Evolutionary conservation across 2,797 vertebrate genomes (phyloP).

Genomic region (Petrocephalus sullivani): DNA sequence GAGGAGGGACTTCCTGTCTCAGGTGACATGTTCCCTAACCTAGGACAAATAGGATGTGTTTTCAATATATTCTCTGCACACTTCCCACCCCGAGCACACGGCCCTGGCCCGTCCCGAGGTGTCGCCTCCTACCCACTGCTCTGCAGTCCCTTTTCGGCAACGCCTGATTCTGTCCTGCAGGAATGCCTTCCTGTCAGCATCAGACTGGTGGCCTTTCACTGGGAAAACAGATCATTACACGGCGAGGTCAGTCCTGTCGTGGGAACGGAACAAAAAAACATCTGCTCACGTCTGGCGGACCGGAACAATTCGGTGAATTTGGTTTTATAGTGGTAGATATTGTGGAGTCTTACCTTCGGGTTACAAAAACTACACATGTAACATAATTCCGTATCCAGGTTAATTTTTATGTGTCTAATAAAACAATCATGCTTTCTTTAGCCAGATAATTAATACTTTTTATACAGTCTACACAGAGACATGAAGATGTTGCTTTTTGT

Average conservation of each 20-base stretch:
- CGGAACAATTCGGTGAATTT: neutral
- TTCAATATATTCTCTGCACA: neutral
- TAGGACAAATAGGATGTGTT: neutral
- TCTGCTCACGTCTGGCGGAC: neutral
- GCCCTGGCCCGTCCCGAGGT: neutral
- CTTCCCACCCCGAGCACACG: neutral
- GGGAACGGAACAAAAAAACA: neutral
- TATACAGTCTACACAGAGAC: neutral
- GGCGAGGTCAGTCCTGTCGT: neutral
- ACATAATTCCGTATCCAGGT: neutral
- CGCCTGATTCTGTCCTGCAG: neutral
- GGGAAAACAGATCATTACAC: neutral
- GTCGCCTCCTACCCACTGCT: neutral
- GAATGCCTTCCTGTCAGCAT: neutral
- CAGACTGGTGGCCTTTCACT: constrained; percentile 8
- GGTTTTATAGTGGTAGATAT: neutral
- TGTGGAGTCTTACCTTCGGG: neutral
- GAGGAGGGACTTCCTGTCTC: neutral
- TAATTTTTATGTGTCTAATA: neutral
- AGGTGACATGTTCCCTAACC: neutral
- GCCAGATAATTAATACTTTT: neutral
- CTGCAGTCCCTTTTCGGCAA: neutral
- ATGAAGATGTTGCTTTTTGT: neutral
- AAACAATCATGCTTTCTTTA: neutral
- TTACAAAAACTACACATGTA: neutral